phyloP scores from a whole-genome alignment of 2,113 vertebrate species.

The Oriolus oriolus region DNA sequence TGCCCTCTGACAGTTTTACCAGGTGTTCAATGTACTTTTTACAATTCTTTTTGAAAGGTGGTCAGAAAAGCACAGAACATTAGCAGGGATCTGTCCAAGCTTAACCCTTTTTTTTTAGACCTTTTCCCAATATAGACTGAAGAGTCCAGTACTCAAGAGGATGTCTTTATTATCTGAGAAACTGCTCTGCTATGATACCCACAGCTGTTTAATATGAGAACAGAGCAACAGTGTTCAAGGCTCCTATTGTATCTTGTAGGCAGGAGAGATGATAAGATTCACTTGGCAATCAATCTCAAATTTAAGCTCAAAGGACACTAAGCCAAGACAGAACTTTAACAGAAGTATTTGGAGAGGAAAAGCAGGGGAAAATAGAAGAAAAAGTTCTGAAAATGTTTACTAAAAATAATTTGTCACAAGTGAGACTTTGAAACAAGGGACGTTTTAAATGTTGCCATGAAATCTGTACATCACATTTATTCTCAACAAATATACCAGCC shows the following conservation, averaged over 20 bases:
- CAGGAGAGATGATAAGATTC: background rate
- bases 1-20: background rate
- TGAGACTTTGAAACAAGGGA: background rate
- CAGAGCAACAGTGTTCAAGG: background rate
- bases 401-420: background rate
- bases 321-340: background rate
- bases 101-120: background rate
- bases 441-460: background rate
- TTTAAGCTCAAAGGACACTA: background rate
- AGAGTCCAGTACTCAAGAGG: background rate
- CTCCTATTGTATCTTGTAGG: background rate
- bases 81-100: background rate
- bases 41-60: background rate
- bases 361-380: accelerated
- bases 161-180: background rate
- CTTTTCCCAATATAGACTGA: background rate
- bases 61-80: background rate
- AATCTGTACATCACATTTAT: background rate
- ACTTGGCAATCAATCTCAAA: background rate
- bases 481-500: background rate
- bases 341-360: background rate
- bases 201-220: background rate
- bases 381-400: background rate
- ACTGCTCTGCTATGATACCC: background rate
- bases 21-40: background rate